Evolutionary conservation across 2,797 vertebrate species (phyloP), one percentile per base, ranked within the genome.

Genomic region (Dendrocincla fuliginosa): DNA sequence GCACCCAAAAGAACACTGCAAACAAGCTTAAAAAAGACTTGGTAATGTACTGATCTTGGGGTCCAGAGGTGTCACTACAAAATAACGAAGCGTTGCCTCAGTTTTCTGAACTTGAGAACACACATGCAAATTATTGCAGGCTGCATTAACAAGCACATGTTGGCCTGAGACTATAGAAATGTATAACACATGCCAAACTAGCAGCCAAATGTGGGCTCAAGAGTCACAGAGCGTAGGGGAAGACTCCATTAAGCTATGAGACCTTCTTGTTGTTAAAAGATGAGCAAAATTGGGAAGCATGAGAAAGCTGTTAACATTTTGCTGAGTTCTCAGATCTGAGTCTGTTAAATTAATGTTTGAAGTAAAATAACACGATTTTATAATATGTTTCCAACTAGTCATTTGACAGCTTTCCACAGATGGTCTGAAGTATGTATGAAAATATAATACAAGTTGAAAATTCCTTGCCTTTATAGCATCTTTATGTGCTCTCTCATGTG

Each of bases 391-490:
- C 19, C 28, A 93, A 52, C 67, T 93, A 96, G 94, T 95, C 80
- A 90, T 93, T 96, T 96, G 80, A 84, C 87, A 92, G 91, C 81
- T 92, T 94, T 89, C 59, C 64, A 73, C 94, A 95, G 94, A 92
- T 93, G 94, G 84, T 82, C 94, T 87, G 35, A 76, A 79, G 17
- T 59, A 63, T 74, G 52, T 70, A 93, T 44, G 59, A 89, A 95
- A 90, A 94, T 95, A 69, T n/a, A 93, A 84, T 17, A 24, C 37
- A 81, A 90, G 70, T 41, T 28, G 47, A 87, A 91, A 90, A 92
- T 47, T 63, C 47, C 39, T 73, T 79, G n/a, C 35, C 63, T 87
- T 84, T 53, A 68, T 27, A 84, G 61, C 41, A 73, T 75, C 42
- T 30, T 61, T 73, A 52, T 16, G 5, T 73, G 25, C 47, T 55